Evolutionary conservation across 2,888 invertebrate species (phyloP).

Genomic region (Venusia cambrica): DNA sequence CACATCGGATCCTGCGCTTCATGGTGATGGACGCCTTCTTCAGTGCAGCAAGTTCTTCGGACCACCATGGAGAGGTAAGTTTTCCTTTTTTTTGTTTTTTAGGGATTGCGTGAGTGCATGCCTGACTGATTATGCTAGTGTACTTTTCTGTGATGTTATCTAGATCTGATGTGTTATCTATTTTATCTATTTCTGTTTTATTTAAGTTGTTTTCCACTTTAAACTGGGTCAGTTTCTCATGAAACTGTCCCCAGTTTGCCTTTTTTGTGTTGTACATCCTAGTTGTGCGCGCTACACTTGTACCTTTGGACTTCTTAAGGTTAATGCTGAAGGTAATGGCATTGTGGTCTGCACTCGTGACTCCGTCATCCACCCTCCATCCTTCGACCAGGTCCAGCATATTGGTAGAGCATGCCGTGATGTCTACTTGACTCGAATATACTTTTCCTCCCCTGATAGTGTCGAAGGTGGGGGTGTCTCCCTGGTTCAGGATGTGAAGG

Average conservation of each 20-base stretch:
- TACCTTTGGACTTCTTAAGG: slow-evolving; percentile 12
- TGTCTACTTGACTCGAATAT: slow-evolving; percentile 21
- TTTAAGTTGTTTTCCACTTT: slow-evolving; percentile 5
- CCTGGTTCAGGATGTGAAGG: slow-evolving; percentile 30
- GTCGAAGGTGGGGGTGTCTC: no score
- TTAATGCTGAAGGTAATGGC: slow-evolving; percentile 26
- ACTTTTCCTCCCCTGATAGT: no score
- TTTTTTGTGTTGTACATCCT: slow-evolving; percentile 13
- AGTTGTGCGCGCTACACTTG: slow-evolving; percentile 7
- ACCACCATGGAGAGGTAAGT: slow-evolving; percentile 18
- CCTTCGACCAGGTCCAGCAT: no score
- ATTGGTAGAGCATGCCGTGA: slow-evolving; percentile 25
- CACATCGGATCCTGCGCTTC: slow-evolving; percentile 4
- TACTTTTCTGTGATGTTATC: background rate
- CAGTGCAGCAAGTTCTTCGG: slow-evolving; percentile 7
- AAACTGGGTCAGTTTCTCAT: slow-evolving; percentile 17
- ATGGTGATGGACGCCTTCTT: slow-evolving; percentile 1
- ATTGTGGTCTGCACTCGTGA: slow-evolving; percentile 31
- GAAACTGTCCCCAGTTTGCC: slow-evolving; percentile 14
- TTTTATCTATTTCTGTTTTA: slow-evolving; percentile 7
- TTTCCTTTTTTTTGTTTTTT: slow-evolving; percentile 1
- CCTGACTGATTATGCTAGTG: slow-evolving; percentile 2
- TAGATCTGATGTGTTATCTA: slow-evolving; percentile 7
- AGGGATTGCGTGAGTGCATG: slow-evolving; percentile 6
- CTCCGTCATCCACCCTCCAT: slow-evolving; percentile 12